Evolutionary conservation across 2,797 vertebrate genomes (phyloP).

Genomic region (Poliocrania exsul): DNA sequence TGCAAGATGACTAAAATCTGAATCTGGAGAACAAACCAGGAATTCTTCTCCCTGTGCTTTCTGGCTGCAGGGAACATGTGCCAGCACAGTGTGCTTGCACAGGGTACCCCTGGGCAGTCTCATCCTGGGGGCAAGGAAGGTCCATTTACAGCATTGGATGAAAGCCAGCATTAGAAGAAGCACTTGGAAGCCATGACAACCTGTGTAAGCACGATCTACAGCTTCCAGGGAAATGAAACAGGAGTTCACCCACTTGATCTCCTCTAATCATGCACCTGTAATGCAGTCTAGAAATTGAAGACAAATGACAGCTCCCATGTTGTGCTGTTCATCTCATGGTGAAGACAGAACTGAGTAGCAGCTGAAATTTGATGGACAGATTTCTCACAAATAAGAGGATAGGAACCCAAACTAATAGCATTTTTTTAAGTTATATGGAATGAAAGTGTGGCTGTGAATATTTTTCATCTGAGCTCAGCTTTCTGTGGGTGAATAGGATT

Average conservation of each 20-base stretch:
- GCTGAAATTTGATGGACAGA: neutral
- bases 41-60: neutral
- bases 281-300: neutral
- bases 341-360: neutral
- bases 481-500: neutral
- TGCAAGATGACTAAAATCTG: neutral
- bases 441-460: neutral
- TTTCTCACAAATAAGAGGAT: neutral
- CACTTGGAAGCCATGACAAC: neutral
- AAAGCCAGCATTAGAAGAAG: neutral
- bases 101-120: neutral
- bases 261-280: constrained; percentile 21
- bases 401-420: neutral
- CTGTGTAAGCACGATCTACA: neutral
- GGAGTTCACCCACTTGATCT: constrained; percentile 19
- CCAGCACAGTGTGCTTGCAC: neutral
- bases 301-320: neutral
- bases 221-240: neutral
- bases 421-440: neutral
- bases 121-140: neutral
- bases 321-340: neutral
- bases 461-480: neutral
- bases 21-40: neutral
- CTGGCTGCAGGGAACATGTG: rapidly evolving
- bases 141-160: neutral